phyloP scores from a whole-genome alignment of 2,113 vertebrate species.

The Gavia stellata region DNA sequence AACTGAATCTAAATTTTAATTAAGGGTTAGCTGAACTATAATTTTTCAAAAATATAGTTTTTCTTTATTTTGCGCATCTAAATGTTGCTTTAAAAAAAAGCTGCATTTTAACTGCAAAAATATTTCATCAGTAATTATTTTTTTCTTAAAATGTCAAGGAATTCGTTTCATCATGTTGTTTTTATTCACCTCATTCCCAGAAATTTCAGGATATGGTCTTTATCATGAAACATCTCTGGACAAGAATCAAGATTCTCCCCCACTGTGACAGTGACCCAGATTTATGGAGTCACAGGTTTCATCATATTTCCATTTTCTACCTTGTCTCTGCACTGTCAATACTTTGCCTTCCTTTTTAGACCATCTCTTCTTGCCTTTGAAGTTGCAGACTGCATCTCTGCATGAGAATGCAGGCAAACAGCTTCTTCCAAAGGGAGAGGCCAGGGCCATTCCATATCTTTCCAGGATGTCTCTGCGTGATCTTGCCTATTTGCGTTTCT shows the following conservation, averaged over 20 bases:
- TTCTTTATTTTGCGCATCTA: not conserved
- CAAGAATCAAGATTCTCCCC: not conserved
- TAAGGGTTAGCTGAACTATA: conserved; percentile 81
- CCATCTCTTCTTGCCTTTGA: conserved; percentile 57
- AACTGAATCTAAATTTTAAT: conserved; percentile 85
- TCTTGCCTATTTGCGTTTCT: not conserved
- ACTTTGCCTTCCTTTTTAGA: conserved; percentile 17
- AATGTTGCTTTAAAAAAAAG: not conserved
- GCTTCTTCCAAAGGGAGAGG: not conserved
- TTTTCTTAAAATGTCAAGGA: not conserved
- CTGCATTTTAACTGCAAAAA: not conserved
- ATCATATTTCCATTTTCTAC: conserved; percentile 7
- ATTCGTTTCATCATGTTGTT: not conserved
- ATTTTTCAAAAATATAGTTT: not conserved
- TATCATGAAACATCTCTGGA: not conserved
- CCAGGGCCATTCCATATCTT: not conserved
- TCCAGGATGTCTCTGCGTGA: not conserved
- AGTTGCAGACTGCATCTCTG: conserved; percentile 56
- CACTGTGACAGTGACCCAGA: not conserved
- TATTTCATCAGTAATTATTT: not conserved
- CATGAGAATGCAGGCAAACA: conserved; percentile 14
- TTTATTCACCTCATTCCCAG: not conserved
- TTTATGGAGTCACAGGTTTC: not conserved
- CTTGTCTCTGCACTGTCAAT: not conserved
- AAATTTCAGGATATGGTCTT: conserved; percentile 21